Conservation (phyloP, 2,113 vertebrate genomes). For the Pelobates fuscus region DNA sequence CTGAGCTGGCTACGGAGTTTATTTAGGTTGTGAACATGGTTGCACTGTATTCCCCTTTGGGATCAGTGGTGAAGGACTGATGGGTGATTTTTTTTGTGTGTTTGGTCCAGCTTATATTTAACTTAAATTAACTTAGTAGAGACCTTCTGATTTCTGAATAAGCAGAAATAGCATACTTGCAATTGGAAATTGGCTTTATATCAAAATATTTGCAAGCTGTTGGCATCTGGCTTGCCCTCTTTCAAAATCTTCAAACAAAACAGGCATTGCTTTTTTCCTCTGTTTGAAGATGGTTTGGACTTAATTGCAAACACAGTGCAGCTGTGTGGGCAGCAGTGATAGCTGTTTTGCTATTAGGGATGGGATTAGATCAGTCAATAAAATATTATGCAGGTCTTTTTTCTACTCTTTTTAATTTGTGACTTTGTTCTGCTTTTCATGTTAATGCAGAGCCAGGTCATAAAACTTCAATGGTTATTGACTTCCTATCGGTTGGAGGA, state of each 20-base stretch:
- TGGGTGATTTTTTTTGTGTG: too few relatives aligned
- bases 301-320: slow-evolving; percentile 38
- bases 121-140: too few relatives aligned
- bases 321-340: slow-evolving; percentile 34
- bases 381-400: slow-evolving; percentile 19
- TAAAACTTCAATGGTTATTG: slow-evolving; percentile 28
- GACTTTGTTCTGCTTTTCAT: slow-evolving; percentile 37
- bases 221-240: slow-evolving; percentile 17
- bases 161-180: too few relatives aligned
- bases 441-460: slow-evolving; percentile 10
- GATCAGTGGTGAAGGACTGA: too few relatives aligned
- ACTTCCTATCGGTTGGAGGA: slow-evolving; percentile 11
- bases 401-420: slow-evolving; percentile 31
- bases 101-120: too few relatives aligned
- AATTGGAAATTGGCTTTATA: neutral
- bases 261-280: slow-evolving; percentile 12
- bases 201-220: neutral
- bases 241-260: slow-evolving; percentile 30
- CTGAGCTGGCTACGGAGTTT: too few relatives aligned
- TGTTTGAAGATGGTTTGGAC: slow-evolving; percentile 42
- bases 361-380: slow-evolving; percentile 40
- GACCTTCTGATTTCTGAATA: too few relatives aligned
- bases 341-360: slow-evolving; percentile 34
- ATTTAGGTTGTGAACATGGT: too few relatives aligned
- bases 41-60: too few relatives aligned